Evolutionary conservation across 1,140 invertebrate genomes (phyloP).

Genomic region (Trichomalopsis sarcophagae): DNA sequence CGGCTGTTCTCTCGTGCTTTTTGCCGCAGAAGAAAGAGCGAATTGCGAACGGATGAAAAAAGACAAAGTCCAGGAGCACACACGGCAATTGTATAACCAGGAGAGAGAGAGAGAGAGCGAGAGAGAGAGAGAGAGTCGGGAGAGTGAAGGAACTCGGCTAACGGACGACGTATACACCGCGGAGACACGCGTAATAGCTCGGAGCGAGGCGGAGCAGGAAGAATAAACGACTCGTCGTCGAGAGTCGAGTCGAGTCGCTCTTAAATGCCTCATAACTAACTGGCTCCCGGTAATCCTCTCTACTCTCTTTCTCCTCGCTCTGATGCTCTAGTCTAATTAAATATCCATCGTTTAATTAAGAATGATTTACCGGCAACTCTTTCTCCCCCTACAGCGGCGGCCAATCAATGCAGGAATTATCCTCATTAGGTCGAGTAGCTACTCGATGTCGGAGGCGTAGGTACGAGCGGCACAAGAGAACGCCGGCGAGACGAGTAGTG

Average conservation of each 20-base stretch:
- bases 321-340: constrained; percentile 64
- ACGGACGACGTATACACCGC: background rate
- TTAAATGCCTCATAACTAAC: constrained; percentile 70
- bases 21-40: background rate
- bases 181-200: constrained; percentile 12
- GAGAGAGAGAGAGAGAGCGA: too few relatives aligned
- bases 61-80: background rate
- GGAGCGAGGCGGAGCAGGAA: constrained; percentile 38
- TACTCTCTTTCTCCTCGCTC: background rate
- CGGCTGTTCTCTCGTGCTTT: background rate
- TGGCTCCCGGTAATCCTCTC: constrained; percentile 57
- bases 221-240: constrained; percentile 35
- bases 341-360: constrained; percentile 73
- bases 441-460: background rate
- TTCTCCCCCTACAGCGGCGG: constrained; percentile 47
- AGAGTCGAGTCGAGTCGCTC: constrained; percentile 32
- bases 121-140: background rate
- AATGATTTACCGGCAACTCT: constrained; percentile 67
- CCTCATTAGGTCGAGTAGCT: constrained; percentile 68
- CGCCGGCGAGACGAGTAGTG: background rate
- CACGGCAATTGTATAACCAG: background rate
- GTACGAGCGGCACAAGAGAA: background rate
- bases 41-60: background rate
- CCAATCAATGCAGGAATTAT: constrained; percentile 73
- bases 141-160: constrained; percentile 26